Evolutionary conservation across 1,140 invertebrate genomes (phyloP), one percentile per base, ranked within the genome.

Genomic region (Globodera ellingtonae): DNA sequence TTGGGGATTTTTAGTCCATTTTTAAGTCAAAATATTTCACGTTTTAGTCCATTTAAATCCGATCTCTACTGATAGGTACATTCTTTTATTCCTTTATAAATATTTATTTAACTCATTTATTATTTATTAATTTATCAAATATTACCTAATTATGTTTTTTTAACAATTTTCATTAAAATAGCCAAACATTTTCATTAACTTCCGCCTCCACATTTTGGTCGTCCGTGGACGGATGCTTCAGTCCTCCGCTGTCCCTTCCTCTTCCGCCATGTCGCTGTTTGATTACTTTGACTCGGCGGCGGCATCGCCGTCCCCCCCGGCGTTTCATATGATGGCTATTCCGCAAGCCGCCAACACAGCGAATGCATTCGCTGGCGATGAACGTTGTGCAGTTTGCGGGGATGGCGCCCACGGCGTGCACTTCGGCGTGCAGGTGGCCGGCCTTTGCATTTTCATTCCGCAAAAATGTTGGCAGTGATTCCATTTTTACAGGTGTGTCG

Each of bases 351-450:
- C 65, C 76, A 69, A 46, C 44, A 50, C 72, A 73, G 44, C 24
- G 21, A 44, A 15, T 56, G 13, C 67, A 46, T 62, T 59, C 7
- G 48, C 18, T 10, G 79, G 35, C 44, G 6, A 48, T 48, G 52
- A 59, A 21, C 21, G 66, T 18, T 82, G 81, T 71, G 72, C 75
- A 15, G 73, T 82, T 56, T 82, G 81, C 48, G 66, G 10, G 47
- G 81, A 82, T 35, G 7, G n/a, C 35, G 78, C 79, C 15, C 62
- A 69, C 13, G 81, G 81, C 13, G 47, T 82, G 35, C 81, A 82
- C 72, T 82, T 82, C 62, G 77, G 78, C 24, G 81, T 82, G 24
- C 79, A 69, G 52, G 79, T 79, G 7, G n/a, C 6, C 72, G 66
- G 67, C 74, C 35, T 18, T 15, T n/a, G 15, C 24, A 48, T 72